These are phyloP conservation scores for Tillus elongatus DNA, from an alignment of 2,888 invertebrate species.

Conservation along the genomic window DNA sequence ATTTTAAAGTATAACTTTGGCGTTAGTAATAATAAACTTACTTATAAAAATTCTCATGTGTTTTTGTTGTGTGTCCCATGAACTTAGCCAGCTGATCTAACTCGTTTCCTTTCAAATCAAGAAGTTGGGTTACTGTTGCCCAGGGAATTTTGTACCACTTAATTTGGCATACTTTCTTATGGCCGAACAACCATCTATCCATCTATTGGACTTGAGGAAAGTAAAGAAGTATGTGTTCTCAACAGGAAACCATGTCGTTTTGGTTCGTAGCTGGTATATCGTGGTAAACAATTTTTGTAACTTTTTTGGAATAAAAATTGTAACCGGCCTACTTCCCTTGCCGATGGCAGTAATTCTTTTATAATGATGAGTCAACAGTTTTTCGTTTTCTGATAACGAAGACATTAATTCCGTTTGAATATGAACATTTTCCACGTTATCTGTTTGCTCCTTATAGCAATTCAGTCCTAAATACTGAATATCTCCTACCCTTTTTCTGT, in stretches of 20 bases:
- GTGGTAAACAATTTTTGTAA: conserved; percentile 13
- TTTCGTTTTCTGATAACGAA: conserved; percentile 16
- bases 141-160: conserved; percentile 17
- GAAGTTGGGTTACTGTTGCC: no score
- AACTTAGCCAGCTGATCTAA: no score
- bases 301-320: conserved; percentile 17
- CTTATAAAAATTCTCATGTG: no score
- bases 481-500: conserved; percentile 19
- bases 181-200: conserved; percentile 19
- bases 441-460: conserved; percentile 12
- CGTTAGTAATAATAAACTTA: no score
- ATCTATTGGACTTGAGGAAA: conserved; percentile 14
- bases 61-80: no score
- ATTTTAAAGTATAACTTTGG: no score
- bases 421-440: no score
- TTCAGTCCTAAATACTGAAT: conserved; percentile 17
- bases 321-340: conserved; percentile 16
- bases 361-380: conserved; percentile 17
- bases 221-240: conserved; percentile 19
- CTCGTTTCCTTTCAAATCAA: no score
- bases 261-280: conserved; percentile 12
- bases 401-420: conserved; percentile 11
- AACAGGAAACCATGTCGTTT: conserved; percentile 11
- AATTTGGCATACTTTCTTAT: conserved; percentile 18
- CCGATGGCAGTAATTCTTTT: conserved; percentile 15